Conservation (phyloP, 2,797 vertebrate genomes). For the Trachops cirrhosus region DNA sequence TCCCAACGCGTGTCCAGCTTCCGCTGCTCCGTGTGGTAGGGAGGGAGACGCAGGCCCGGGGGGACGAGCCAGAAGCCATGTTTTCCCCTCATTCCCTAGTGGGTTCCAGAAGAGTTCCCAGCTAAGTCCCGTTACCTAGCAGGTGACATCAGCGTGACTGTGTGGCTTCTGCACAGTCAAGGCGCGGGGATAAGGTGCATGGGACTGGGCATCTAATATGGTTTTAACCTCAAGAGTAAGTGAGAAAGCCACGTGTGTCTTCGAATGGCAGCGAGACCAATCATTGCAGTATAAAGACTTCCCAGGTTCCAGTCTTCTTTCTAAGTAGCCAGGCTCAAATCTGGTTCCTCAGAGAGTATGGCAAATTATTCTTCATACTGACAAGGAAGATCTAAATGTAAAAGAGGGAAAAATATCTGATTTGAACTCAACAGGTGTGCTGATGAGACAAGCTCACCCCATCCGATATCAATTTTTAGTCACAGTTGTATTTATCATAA, state of each 20-base stretch:
- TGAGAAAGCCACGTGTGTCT: not conserved
- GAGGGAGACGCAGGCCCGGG: not conserved
- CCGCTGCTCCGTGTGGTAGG: not conserved
- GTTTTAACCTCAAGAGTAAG: not conserved
- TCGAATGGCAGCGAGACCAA: not conserved
- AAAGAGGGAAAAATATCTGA: not conserved
- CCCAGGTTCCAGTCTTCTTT: not conserved
- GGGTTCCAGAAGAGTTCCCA: not conserved
- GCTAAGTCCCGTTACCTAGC: conserved; percentile 22
- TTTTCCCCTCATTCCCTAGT: not conserved
- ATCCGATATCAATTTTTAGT: not conserved
- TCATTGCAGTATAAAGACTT: not conserved
- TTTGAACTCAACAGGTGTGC: not conserved
- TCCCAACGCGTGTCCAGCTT: not conserved
- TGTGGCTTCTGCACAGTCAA: not conserved
- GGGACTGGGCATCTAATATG: not conserved
- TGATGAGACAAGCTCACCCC: not conserved
- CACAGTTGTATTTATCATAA: not conserved
- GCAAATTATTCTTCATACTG: not conserved
- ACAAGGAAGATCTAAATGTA: not conserved
- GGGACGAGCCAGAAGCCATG: not conserved
- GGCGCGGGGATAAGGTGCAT: not conserved
- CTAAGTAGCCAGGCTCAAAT: not conserved
- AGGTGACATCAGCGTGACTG: not conserved
- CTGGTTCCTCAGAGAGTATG: not conserved